phyloP scores from a whole-genome alignment of 2,113 vertebrate species.

The Otis tarda region DNA sequence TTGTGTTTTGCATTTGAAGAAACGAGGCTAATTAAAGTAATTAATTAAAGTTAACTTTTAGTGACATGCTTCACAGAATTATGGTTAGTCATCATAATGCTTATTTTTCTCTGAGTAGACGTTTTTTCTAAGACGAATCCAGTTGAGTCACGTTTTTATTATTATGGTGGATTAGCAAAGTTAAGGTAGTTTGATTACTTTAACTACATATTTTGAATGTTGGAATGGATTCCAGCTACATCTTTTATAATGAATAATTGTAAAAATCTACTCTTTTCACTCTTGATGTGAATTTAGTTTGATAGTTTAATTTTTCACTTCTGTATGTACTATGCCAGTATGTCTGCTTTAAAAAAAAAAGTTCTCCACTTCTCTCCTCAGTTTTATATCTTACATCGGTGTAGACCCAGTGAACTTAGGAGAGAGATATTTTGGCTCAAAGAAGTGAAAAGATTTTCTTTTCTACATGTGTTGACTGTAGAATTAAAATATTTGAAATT shows the following conservation, averaged over 20 bases:
- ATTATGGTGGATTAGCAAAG: background rate
- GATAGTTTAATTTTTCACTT: background rate
- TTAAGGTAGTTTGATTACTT: background rate
- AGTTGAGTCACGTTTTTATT: background rate
- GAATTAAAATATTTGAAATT: background rate
- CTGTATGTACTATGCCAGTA: background rate
- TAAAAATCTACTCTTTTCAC: background rate
- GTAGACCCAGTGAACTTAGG: rapidly evolving
- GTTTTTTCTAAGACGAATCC: background rate
- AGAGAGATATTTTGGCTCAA: background rate
- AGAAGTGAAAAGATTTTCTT: rapidly evolving
- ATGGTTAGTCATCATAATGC: background rate
- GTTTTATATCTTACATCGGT: background rate
- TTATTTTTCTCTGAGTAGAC: background rate
- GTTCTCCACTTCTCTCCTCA: rapidly evolving
- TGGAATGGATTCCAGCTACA: background rate
- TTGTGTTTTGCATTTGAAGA: background rate
- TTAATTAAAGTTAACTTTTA: background rate
- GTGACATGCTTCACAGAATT: background rate
- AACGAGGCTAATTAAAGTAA: background rate
- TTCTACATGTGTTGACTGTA: background rate
- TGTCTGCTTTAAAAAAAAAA: background rate
- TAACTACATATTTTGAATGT: background rate
- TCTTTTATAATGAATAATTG: background rate
- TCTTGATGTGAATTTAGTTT: background rate